Percentiles rank a stretch among this genome's conserved stretches.
These are phyloP conservation scores for Corythornis madagascariensis DNA, from an alignment of 2,113 vertebrate species.

Conservation along the genomic window DNA sequence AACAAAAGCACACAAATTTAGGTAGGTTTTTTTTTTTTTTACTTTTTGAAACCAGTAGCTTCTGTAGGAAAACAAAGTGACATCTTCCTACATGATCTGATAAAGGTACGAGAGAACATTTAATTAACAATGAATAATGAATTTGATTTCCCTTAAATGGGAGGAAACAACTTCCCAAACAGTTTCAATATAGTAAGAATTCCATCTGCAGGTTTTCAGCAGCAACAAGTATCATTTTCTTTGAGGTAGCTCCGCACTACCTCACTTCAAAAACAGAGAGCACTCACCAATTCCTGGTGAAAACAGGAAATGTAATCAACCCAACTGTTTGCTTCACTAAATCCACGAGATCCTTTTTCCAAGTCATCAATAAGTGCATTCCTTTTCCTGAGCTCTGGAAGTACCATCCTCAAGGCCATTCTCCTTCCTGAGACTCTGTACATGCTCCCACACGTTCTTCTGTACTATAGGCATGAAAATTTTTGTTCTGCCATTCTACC, in stretches of 20 bases:
- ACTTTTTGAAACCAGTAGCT: neutral
- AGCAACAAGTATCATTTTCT: neutral
- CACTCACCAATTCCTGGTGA: neutral
- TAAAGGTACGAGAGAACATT: neutral
- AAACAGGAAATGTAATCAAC: constrained; percentile 22
- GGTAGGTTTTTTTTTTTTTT: neutral
- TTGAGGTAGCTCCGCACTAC: neutral
- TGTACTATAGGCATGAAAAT: neutral
- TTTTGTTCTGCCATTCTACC: neutral
- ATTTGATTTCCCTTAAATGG: neutral
- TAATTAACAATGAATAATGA: neutral
- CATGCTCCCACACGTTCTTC: neutral
- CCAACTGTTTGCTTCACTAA: neutral
- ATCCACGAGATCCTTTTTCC: neutral
- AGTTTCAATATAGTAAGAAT: neutral
- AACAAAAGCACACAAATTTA: neutral
- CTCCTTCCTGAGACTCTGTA: neutral
- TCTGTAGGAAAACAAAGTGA: neutral
- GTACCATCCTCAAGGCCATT: neutral
- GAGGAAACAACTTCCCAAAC: neutral
- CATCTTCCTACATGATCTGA: neutral
- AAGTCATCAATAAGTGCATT: neutral
- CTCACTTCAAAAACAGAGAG: neutral
- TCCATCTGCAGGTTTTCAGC: neutral
- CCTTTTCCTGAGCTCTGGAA: neutral